Evolutionary conservation across 2,797 vertebrate species (phyloP).

Genomic region (Myotis vivesi): DNA sequence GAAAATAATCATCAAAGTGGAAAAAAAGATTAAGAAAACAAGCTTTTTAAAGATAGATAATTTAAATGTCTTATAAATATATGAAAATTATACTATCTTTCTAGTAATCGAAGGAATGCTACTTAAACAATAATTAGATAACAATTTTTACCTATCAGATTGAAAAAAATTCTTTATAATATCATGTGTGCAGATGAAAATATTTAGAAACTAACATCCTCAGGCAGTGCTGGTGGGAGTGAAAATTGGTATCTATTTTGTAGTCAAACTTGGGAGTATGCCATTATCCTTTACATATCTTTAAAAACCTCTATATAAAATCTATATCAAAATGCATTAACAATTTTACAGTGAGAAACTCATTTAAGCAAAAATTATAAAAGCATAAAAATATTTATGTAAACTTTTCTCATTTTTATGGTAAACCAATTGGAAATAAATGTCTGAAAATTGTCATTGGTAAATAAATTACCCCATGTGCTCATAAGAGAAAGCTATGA

Average conservation of each 20-base stretch:
- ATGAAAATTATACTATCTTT: background rate
- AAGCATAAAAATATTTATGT: slow-evolving; percentile 14
- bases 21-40: background rate
- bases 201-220: slow-evolving; percentile 18
- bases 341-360: slow-evolving; percentile 22
- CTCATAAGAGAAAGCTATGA: slow-evolving; percentile 16
- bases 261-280: slow-evolving; percentile 20
- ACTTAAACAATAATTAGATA: background rate
- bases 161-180: slow-evolving; percentile 13
- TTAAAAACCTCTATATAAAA: background rate
- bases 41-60: background rate
- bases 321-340: background rate
- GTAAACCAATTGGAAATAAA: slow-evolving; percentile 42
- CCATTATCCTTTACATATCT: slow-evolving; percentile 1
- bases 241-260: slow-evolving; percentile 40
- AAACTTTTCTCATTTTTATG: background rate
- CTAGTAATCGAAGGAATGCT: slow-evolving; percentile 19
- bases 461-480: slow-evolving; percentile 37
- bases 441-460: background rate
- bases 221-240: background rate
- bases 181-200: background rate
- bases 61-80: background rate
- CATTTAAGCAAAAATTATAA: slow-evolving; percentile 40
- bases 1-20: background rate
- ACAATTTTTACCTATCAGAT: slow-evolving; percentile 6